Percentiles rank a stretch among this genome's conserved stretches.
These are phyloP conservation scores for Aphelocoma californica DNA, from an alignment of 2,797 vertebrate species.

Conservation along the genomic window DNA sequence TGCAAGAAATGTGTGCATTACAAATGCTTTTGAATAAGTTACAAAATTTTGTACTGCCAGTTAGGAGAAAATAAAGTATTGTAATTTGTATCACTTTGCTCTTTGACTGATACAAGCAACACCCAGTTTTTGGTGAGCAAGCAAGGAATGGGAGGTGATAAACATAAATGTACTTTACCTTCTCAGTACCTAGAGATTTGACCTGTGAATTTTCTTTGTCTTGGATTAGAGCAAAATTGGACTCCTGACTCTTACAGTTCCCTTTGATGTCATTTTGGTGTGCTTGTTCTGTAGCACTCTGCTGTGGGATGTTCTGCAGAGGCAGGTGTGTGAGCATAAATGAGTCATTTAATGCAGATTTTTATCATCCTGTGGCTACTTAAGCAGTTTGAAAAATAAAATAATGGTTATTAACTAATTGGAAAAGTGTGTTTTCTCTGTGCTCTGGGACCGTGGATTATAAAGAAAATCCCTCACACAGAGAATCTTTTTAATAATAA, in stretches of 20 bases:
- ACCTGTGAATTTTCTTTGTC: background rate
- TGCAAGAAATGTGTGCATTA: background rate
- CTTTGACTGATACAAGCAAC: background rate
- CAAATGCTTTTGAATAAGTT: background rate
- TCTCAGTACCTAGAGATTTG: background rate
- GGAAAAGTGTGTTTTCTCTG: background rate
- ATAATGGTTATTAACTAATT: background rate
- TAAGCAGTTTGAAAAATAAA: background rate
- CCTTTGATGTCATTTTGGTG: background rate
- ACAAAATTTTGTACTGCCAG: background rate
- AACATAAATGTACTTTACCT: background rate
- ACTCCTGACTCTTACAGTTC: background rate
- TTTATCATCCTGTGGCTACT: background rate
- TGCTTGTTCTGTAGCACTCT: background rate
- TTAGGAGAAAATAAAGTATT: background rate
- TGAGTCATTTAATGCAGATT: background rate
- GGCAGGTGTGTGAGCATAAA: background rate
- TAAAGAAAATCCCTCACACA: background rate
- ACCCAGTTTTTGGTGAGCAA: background rate
- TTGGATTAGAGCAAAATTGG: background rate
- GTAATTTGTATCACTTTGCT: background rate
- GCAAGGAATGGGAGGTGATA: background rate
- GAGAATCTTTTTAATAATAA: conserved; percentile 6
- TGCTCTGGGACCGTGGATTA: background rate
- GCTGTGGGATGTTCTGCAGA: background rate